phyloP scores from a whole-genome alignment of 53 echinoderm and acorn worm genomes.

The Hippasteria phrygiana region DNA sequence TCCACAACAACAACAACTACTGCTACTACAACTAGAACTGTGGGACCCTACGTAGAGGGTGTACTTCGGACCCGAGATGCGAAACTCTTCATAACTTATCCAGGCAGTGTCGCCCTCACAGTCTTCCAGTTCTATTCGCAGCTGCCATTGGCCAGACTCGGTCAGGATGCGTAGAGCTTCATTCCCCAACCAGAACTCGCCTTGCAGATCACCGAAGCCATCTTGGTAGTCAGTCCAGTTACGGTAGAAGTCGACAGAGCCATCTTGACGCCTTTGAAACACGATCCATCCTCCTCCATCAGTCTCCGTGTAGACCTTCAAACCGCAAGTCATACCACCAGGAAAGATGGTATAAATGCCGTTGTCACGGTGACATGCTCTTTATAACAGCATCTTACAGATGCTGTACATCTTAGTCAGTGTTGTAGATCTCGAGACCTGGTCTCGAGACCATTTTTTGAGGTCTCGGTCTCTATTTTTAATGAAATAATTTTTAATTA shows the following conservation, averaged over 20 bases:
- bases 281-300: too few relatives aligned
- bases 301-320: not conserved
- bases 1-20: too few relatives aligned
- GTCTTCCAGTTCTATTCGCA: not conserved
- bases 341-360: conserved; percentile 6
- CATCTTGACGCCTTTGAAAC: too few relatives aligned
- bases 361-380: not conserved
- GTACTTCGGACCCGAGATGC: not conserved
- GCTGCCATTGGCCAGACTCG: not conserved
- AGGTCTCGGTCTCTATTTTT: too few relatives aligned
- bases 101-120: conserved; percentile 16
- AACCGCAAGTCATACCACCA: not conserved
- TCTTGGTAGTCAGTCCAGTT: too few relatives aligned
- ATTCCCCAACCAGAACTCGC: too few relatives aligned
- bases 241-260: too few relatives aligned
- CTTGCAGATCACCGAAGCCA: too few relatives aligned
- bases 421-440: too few relatives aligned
- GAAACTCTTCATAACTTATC: conserved; percentile 1
- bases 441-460: too few relatives aligned
- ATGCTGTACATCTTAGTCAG: not conserved
- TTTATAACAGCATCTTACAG: not conserved
- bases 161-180: not conserved
- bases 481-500: too few relatives aligned
- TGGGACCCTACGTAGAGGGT: conserved; percentile 6
- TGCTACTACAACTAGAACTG: not conserved